phyloP scores from a whole-genome alignment of 1,140 invertebrate genomes.

The Mesaphorura yosii region DNA sequence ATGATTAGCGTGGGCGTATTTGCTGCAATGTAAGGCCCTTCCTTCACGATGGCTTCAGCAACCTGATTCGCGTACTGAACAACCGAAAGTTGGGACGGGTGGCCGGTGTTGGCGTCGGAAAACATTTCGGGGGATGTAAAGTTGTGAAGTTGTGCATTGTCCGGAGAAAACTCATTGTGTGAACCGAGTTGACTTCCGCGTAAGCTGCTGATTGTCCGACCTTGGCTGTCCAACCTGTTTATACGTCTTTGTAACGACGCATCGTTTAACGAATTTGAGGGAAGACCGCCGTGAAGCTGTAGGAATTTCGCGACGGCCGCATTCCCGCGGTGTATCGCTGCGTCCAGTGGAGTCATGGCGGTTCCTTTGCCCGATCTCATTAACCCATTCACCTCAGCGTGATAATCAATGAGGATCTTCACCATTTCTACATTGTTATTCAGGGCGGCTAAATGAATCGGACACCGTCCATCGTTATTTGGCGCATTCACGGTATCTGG shows the following conservation, averaged over 20 bases:
- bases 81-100: too few relatives aligned
- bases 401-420: conserved; percentile 68
- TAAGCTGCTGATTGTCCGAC: conserved; percentile 19
- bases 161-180: conserved; percentile 16
- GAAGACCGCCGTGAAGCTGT: conserved; percentile 75
- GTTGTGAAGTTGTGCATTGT: conserved; percentile 7
- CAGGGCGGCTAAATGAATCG: conserved; percentile 85
- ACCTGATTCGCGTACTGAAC: conserved; percentile 4
- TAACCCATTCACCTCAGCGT: conserved; percentile 68
- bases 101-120: too few relatives aligned
- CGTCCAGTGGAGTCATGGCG: conserved; percentile 77
- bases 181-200: conserved; percentile 9
- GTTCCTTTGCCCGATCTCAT: conserved; percentile 68
- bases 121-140: conserved; percentile 18
- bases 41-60: not conserved
- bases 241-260: conserved; percentile 21
- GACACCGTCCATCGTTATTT: conserved; percentile 83
- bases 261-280: conserved; percentile 52
- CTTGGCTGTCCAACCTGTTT: conserved; percentile 17
- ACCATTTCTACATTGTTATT: conserved; percentile 91
- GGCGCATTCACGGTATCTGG: conserved; percentile 73
- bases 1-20: conserved; percentile 19
- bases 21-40: not conserved
- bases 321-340: conserved; percentile 72
- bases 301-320: conserved; percentile 82